Evolutionary conservation across 2,888 invertebrate genomes (phyloP).

Genomic region (Athalia circularis): DNA sequence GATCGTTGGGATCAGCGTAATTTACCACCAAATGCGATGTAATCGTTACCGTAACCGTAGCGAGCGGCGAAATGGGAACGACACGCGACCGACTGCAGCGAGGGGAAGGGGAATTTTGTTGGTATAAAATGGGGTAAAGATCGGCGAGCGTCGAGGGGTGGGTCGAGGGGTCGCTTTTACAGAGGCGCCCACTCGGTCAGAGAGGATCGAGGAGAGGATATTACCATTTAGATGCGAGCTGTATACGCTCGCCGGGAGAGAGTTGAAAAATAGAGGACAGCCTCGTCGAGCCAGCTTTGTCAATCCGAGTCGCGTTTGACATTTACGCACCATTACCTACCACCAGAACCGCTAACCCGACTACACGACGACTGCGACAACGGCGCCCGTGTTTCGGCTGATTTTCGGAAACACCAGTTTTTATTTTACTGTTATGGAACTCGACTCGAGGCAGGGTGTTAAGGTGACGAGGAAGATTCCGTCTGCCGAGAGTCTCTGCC

Average conservation of each 20-base stretch:
- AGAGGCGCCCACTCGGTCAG: conserved; percentile 36
- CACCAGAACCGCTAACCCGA: background rate
- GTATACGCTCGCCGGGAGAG: conserved; percentile 6
- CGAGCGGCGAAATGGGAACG: background rate
- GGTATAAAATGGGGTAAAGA: background rate
- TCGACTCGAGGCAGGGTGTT: too few species aligned
- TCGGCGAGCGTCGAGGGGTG: background rate
- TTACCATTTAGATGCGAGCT: conserved; percentile 42
- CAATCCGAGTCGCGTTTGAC: conserved; percentile 42
- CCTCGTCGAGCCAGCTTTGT: conserved; percentile 32
- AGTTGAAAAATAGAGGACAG: conserved; percentile 36
- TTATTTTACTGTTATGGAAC: too few species aligned
- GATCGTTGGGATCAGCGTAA: too few species aligned
- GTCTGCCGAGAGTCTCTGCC: too few species aligned
- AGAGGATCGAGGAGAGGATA: conserved; percentile 14
- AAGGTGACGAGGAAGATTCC: too few species aligned
- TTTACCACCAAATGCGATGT: too few species aligned
- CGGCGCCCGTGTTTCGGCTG: too few species aligned
- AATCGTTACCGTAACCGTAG: background rate
- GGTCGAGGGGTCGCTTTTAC: conserved; percentile 11
- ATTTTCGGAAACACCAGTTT: too few species aligned
- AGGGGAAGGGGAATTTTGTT: background rate
- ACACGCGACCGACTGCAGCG: conserved; percentile 3
- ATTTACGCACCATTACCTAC: conserved; percentile 39
- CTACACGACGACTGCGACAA: too few species aligned